Evolutionary conservation across 2,888 invertebrate species (phyloP).

Genomic region (Gastrophysa polygoni): DNA sequence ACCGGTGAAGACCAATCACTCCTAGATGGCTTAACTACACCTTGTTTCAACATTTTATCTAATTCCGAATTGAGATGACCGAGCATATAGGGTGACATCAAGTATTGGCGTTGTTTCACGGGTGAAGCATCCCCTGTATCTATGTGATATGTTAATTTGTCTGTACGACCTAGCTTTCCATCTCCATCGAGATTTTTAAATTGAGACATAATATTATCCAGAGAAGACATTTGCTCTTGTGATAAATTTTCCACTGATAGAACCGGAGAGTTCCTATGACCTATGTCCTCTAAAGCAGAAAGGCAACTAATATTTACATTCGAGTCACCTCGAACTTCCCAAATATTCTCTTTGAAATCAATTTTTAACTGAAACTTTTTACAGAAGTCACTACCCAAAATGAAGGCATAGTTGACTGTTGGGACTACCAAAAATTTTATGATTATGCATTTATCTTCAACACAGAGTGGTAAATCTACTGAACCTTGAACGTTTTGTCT

Average conservation of each 20-base stretch:
- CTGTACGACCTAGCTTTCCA: constrained; percentile 9
- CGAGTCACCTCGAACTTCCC: constrained; percentile 1
- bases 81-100: constrained; percentile 21
- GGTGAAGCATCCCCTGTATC: constrained; percentile 13
- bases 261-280: not conserved
- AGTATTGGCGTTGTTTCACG: constrained; percentile 11
- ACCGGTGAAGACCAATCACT: constrained; percentile 20
- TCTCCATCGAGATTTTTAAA: not conserved
- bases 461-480: not conserved
- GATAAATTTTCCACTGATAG: too few relatives aligned
- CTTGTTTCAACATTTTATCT: constrained; percentile 14
- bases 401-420: not conserved
- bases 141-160: constrained; percentile 14
- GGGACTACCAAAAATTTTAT: constrained; percentile 11
- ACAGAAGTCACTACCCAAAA: constrained; percentile 20
- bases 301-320: not conserved
- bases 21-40: constrained; percentile 14
- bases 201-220: not conserved
- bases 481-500: too few relatives aligned
- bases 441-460: not conserved
- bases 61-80: constrained; percentile 14
- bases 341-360: constrained; percentile 13
- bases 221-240: too few relatives aligned
- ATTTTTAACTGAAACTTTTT: constrained; percentile 4
- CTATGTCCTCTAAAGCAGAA: not conserved